Conservation (phyloP, 1,140 invertebrate species). For the Drosophila sproati region DNA sequence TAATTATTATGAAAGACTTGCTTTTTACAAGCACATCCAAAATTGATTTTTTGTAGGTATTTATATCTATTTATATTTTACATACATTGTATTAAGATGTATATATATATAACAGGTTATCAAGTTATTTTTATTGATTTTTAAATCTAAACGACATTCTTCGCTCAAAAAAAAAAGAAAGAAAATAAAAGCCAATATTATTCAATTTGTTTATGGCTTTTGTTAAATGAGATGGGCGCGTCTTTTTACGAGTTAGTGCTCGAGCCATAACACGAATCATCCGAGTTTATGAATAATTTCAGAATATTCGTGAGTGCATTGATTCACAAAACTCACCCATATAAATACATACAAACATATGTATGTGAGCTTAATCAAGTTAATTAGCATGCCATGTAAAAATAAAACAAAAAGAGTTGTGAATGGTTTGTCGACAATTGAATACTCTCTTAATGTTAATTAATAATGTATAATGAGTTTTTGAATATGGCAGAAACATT, state of each 20-base stretch:
- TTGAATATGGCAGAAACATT: too few species aligned
- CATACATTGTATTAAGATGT: too few species aligned
- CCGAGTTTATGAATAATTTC: conserved; percentile 13
- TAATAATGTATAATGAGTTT: too few species aligned
- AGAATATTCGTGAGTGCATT: conserved; percentile 25
- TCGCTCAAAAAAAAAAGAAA: conserved; percentile 3
- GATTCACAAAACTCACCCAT: conserved; percentile 28
- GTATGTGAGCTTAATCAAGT: conserved; percentile 14
- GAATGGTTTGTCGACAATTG: not conserved
- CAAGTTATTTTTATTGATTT: conserved; percentile 17
- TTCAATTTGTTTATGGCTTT: conserved; percentile 21
- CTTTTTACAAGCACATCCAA: not conserved
- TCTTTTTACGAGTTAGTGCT: conserved; percentile 5
- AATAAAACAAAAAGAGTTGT: not conserved
- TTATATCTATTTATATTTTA: too few species aligned
- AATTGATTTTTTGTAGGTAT: not conserved
- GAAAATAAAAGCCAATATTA: conserved; percentile 6
- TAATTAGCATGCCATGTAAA: conserved; percentile 21
- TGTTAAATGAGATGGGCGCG: conserved; percentile 25
- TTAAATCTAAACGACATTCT: conserved; percentile 9
- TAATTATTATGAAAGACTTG: too few species aligned
- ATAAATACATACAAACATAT: not conserved
- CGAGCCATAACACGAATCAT: conserved; percentile 5
- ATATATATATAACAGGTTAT: conserved; percentile 9
- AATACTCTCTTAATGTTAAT: not conserved